Conservation (phyloP, 2,113 vertebrate species). For the Anser cygnoides region DNA sequence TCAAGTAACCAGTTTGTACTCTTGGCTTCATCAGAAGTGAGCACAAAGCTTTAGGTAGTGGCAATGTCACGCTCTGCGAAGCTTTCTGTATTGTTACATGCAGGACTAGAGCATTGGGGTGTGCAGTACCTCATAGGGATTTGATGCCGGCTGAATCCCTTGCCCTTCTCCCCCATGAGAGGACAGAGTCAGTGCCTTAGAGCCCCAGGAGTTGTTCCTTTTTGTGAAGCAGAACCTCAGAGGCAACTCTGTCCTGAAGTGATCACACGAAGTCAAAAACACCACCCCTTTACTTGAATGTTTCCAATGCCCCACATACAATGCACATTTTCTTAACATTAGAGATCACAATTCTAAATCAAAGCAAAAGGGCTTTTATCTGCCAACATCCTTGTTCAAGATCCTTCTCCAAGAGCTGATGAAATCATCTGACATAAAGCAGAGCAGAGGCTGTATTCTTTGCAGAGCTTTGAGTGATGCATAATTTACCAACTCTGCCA, state of each 20-base stretch:
- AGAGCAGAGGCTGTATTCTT: constrained; percentile 44
- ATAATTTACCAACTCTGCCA: constrained; percentile 16
- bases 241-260: background rate
- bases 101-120: background rate
- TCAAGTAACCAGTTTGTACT: background rate
- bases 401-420: constrained; percentile 32
- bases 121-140: background rate
- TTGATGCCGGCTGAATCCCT: background rate
- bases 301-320: background rate
- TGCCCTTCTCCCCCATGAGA: background rate
- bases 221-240: background rate
- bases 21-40: background rate
- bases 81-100: background rate
- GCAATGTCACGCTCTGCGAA: background rate
- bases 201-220: background rate
- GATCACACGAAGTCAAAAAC: background rate
- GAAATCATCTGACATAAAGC: constrained; percentile 51
- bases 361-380: constrained; percentile 15
- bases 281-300: background rate
- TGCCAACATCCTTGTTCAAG: background rate
- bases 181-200: background rate
- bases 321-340: background rate
- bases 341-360: background rate
- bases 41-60: rapidly evolving
- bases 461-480: background rate